phyloP scores from a whole-genome alignment of 2,888 invertebrate species.

The Alloscopus bannaensis region DNA sequence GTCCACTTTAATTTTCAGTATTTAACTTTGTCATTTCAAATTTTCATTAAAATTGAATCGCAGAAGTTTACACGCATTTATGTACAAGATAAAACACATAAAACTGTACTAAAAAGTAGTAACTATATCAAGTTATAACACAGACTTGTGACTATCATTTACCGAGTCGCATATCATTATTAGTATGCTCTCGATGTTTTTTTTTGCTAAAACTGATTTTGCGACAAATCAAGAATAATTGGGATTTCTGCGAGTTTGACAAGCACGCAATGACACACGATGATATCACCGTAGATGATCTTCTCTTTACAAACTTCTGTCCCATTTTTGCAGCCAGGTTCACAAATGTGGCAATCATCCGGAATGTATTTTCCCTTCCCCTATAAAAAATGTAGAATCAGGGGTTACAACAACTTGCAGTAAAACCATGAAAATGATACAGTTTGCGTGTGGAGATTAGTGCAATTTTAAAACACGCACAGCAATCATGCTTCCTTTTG shows the following conservation, averaged over 20 bases:
- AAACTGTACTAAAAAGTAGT: slow-evolving; percentile 18
- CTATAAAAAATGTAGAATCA: slow-evolving; percentile 23
- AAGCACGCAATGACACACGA: slow-evolving; percentile 47
- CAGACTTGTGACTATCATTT: slow-evolving; percentile 7
- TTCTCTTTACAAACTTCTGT: slow-evolving; percentile 49
- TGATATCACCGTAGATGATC: slow-evolving; percentile 58
- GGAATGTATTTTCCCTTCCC: slow-evolving; percentile 44
- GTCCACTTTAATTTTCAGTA: no score
- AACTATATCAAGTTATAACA: slow-evolving; percentile 13
- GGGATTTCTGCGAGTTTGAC: slow-evolving; percentile 39
- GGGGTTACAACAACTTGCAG: slow-evolving; percentile 1
- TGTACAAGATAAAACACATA: no score
- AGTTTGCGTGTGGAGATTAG: no score
- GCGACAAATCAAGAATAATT: slow-evolving; percentile 35
- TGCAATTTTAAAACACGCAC: no score
- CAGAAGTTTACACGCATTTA: no score
- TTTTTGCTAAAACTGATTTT: slow-evolving; percentile 45
- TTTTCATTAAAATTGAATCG: no score
- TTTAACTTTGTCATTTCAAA: no score
- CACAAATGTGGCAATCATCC: slow-evolving; percentile 48
- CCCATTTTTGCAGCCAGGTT: slow-evolving; percentile 15
- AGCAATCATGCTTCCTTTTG: no score
- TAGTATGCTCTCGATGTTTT: no score
- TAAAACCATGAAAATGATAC: slow-evolving; percentile 75
- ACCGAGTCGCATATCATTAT: no score